Evolutionary conservation across 2,797 vertebrate species (phyloP).

Genomic region (Graptemys geographica): DNA sequence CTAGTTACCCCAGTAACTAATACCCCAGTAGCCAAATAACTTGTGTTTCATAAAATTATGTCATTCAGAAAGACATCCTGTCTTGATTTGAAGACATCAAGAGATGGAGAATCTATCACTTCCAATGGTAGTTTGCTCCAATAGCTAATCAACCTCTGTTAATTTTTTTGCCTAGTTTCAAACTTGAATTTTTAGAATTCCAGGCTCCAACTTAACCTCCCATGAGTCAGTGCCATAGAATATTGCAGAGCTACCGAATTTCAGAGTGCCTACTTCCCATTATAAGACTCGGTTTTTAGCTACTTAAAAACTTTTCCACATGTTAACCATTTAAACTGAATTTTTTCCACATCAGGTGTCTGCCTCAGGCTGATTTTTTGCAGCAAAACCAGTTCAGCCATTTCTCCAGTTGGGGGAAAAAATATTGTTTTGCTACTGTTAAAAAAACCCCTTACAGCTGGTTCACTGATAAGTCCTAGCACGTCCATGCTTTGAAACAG

Average conservation of each 20-base stretch:
- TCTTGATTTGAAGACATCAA: not conserved
- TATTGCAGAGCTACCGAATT: slow-evolving; percentile 57
- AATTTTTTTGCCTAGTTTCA: not conserved
- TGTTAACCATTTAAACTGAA: too few relatives aligned
- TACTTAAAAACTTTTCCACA: not conserved
- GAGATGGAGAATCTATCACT: not conserved
- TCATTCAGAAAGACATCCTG: not conserved
- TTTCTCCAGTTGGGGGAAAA: not conserved
- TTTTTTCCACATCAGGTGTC: slow-evolving; percentile 15
- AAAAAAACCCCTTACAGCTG: not conserved
- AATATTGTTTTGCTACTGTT: not conserved
- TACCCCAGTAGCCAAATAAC: not conserved
- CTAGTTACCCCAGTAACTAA: not conserved
- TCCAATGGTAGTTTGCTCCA: not conserved
- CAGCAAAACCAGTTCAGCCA: not conserved
- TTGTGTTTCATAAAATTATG: not conserved
- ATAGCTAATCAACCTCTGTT: not conserved
- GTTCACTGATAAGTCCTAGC: not conserved
- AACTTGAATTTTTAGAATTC: not conserved
- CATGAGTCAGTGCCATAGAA: not conserved
- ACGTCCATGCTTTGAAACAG: not conserved
- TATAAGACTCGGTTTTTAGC: not conserved
- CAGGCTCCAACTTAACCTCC: not conserved
- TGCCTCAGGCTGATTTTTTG: not conserved
- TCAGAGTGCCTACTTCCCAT: slow-evolving; percentile 34